Conservation (phyloP, 2,113 vertebrate genomes). For the Urocitellus parryii region DNA sequence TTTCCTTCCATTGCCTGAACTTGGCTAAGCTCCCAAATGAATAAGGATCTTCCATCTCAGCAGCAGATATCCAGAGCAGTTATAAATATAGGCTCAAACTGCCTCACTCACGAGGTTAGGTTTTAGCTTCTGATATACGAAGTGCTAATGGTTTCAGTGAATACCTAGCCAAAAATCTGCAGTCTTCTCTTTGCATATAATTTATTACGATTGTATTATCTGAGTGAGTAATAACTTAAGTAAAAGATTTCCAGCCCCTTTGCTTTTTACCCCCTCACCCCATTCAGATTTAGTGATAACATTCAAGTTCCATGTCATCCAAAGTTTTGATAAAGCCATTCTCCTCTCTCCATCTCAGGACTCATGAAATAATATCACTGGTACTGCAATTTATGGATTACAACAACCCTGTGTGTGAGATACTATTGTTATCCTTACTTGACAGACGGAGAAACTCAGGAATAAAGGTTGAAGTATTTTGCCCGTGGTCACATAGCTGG, state of each 20-base stretch:
- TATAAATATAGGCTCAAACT: constrained; percentile 67
- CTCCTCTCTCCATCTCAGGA: neutral
- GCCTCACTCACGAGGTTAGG: neutral
- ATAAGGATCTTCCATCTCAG: constrained; percentile 64
- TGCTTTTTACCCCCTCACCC: neutral
- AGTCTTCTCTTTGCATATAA: neutral
- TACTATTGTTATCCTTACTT: neutral
- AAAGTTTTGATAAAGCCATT: neutral
- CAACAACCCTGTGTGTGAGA: neutral
- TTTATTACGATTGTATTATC: neutral
- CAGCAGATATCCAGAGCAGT: constrained; percentile 57
- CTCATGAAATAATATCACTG: neutral
- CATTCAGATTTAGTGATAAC: neutral
- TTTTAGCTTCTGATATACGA: constrained; percentile 53
- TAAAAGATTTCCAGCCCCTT: neutral
- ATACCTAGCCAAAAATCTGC: neutral
- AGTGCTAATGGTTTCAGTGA: constrained; percentile 61
- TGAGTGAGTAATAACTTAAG: neutral
- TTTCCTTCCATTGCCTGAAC: constrained; percentile 62
- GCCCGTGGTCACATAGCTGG: neutral
- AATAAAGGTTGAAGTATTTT: neutral
- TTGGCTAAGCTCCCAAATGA: constrained; percentile 66
- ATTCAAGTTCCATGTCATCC: neutral
- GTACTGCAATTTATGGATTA: neutral
- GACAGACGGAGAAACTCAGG: neutral